Evolutionary conservation across 1,140 invertebrate species (phyloP).

Genomic region (Drosophila trapezifrons): DNA sequence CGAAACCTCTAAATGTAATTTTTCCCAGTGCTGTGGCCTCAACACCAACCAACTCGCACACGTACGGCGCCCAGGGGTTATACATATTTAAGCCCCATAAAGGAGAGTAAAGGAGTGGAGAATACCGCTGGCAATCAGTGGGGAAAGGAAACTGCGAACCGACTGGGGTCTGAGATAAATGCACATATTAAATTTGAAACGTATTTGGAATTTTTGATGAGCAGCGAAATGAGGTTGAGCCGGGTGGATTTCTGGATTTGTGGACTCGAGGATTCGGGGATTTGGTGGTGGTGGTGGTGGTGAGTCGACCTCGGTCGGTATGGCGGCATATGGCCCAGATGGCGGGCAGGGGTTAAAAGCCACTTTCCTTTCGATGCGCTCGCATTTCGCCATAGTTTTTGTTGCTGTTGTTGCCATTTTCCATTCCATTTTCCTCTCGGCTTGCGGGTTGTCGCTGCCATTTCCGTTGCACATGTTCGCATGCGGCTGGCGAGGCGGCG

Average conservation of each 20-base stretch:
- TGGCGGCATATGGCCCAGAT: slow-evolving; percentile 45
- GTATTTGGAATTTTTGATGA: slow-evolving; percentile 82
- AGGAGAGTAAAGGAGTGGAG: slow-evolving; percentile 71
- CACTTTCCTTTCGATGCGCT: slow-evolving; percentile 61
- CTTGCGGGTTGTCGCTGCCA: slow-evolving; percentile 30
- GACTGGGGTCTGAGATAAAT: slow-evolving; percentile 60
- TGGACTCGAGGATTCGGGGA: slow-evolving; percentile 9
- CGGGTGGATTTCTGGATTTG: slow-evolving; percentile 24
- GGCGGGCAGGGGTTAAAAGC: slow-evolving; percentile 57
- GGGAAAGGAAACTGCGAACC: slow-evolving; percentile 52
- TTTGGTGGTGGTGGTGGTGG: slow-evolving; percentile 10
- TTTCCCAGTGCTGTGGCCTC: slow-evolving; percentile 4
- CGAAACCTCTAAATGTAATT: no score
- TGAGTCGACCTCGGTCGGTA: slow-evolving; percentile 12
- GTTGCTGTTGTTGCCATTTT: slow-evolving; percentile 11
- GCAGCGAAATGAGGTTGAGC: slow-evolving; percentile 36
- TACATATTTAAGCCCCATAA: slow-evolving; percentile 83
- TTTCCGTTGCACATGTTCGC: slow-evolving; percentile 58
- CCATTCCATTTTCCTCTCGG: slow-evolving; percentile 15
- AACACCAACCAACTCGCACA: slow-evolving; percentile 33
- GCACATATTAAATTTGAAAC: slow-evolving; percentile 83
- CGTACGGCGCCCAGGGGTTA: slow-evolving; percentile 69
- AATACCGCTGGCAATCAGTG: slow-evolving; percentile 44
- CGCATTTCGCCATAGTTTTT: slow-evolving; percentile 37
- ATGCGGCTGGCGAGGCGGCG: slow-evolving; percentile 8